Evolutionary conservation across 2,888 invertebrate genomes (phyloP).

Genomic region (Leptopterna dolabrata): DNA sequence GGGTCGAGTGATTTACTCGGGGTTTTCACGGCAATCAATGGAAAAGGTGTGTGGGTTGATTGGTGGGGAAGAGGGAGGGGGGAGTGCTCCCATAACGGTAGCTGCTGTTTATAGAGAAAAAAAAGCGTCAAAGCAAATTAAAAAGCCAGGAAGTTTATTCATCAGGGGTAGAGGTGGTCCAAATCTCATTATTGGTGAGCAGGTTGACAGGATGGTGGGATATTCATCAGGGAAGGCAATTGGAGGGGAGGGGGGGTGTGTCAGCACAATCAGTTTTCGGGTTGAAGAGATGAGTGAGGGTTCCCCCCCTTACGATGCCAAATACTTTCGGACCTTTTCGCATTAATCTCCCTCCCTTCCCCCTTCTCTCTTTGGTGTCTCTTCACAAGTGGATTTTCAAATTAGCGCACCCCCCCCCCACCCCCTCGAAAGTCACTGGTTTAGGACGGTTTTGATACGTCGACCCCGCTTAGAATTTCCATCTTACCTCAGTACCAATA

Average conservation of each 20-base stretch:
- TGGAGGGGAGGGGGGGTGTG: not conserved
- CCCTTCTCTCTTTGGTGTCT: not conserved
- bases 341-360: not conserved
- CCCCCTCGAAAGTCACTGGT: too few relatives aligned
- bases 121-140: not conserved
- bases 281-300: not conserved
- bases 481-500: too few relatives aligned
- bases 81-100: not conserved
- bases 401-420: not conserved
- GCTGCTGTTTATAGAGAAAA: not conserved
- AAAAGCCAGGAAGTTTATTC: conserved; percentile 29
- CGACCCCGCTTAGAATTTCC: not conserved
- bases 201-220: not conserved
- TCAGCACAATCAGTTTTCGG: conserved; percentile 12
- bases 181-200: conserved; percentile 17
- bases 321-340: not conserved
- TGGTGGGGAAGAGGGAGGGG: not conserved
- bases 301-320: not conserved
- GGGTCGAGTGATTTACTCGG: not conserved
- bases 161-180: not conserved
- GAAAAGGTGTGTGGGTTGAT: not conserved
- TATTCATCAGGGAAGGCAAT: not conserved
- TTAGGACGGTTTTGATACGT: not conserved
- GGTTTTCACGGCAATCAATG: not conserved
- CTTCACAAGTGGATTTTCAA: not conserved